A percentile compares a stretch with the other conserved stretches of the same genome.
Evolutionary conservation across 1,140 invertebrate genomes (phyloP).

Genomic region (Oncopeltus fasciatus): DNA sequence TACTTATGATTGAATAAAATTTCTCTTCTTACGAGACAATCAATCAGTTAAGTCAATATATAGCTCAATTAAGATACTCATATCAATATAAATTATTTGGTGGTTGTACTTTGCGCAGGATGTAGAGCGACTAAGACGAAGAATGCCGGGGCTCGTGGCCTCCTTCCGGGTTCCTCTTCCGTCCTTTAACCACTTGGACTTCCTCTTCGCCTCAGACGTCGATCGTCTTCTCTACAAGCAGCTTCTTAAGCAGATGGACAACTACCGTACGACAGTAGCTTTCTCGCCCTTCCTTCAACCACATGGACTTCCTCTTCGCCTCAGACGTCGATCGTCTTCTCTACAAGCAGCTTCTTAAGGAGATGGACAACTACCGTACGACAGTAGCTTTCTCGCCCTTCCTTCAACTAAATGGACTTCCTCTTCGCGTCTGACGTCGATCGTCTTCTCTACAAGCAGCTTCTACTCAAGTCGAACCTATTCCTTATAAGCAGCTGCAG

Average conservation of each 20-base stretch:
- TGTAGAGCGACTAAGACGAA: slow-evolving; percentile 37
- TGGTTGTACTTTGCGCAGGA: too few species aligned
- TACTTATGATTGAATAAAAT: too few species aligned
- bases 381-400: slow-evolving; percentile 38
- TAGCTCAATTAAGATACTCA: too few species aligned
- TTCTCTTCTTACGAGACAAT: too few species aligned
- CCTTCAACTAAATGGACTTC: slow-evolving; percentile 60
- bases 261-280: too few species aligned
- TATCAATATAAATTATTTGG: too few species aligned
- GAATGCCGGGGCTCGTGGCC: slow-evolving; percentile 33
- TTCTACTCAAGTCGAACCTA: too few species aligned
- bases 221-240: slow-evolving; percentile 42
- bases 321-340: slow-evolving; percentile 39
- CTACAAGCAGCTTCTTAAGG: slow-evolving; percentile 34
- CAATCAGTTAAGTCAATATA: too few species aligned
- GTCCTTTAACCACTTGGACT: slow-evolving; percentile 56
- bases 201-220: slow-evolving; percentile 44
- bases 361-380: neutral
- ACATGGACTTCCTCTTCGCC: slow-evolving; percentile 55
- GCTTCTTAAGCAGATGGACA: slow-evolving; percentile 22
- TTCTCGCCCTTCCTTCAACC: slow-evolving; percentile 44
- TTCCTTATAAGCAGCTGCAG: too few species aligned
- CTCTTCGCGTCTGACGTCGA: slow-evolving; percentile 44
- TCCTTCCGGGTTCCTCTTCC: slow-evolving; percentile 36
- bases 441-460: slow-evolving; percentile 39